Conservation (phyloP, 2,113 vertebrate genomes). For the Periophthalmus modestus region DNA sequence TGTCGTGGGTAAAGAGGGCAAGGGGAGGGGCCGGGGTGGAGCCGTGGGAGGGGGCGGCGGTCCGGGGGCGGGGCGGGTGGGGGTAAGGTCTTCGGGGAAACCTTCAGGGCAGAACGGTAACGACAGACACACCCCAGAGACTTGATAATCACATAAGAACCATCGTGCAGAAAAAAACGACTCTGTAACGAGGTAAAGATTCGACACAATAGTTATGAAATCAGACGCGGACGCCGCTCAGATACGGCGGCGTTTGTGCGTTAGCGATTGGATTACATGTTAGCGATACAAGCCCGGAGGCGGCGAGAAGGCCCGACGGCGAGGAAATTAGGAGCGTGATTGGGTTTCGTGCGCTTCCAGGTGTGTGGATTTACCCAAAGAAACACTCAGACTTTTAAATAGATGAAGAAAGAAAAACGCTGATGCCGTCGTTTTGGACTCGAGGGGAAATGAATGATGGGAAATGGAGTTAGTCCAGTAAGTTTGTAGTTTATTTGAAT, state of each 20-base stretch:
- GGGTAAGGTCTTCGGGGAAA: constrained; percentile 40
- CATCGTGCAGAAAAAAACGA: constrained; percentile 59
- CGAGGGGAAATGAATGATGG: neutral
- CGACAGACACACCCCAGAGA: constrained; percentile 33
- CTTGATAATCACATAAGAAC: constrained; percentile 49
- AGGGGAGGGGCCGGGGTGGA: constrained; percentile 50
- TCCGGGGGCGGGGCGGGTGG: constrained; percentile 10
- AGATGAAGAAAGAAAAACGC: neutral
- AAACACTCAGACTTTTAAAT: neutral
- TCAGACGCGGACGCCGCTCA: constrained; percentile 25
- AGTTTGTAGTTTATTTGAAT: neutral
- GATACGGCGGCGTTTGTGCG: neutral
- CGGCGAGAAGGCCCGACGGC: neutral
- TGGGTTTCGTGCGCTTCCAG: neutral
- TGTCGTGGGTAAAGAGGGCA: constrained; percentile 71
- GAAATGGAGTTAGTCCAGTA: neutral
- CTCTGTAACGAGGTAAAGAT: constrained; percentile 58
- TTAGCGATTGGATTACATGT: constrained; percentile 12
- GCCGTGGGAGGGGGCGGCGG: neutral
- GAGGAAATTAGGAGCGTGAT: neutral
- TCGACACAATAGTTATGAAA: constrained; percentile 39
- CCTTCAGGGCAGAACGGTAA: constrained; percentile 32
- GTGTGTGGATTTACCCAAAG: neutral
- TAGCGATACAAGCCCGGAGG: neutral
- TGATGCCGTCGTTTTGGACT: neutral